Base-by-base conservation (phyloP, 2,888 invertebrate genomes). In the Liodrosophila aerea region DNA sequence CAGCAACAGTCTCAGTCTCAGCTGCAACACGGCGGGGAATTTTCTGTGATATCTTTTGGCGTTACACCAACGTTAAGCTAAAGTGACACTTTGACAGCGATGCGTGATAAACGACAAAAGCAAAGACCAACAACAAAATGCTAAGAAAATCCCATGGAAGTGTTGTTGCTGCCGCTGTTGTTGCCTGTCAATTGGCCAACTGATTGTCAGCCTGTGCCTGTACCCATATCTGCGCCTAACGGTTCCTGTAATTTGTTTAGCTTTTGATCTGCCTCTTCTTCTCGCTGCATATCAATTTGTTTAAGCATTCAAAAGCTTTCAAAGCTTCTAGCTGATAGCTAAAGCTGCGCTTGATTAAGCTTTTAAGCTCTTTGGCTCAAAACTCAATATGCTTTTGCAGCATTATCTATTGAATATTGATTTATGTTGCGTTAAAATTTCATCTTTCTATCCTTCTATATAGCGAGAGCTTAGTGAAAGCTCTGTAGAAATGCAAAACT, bases 1-100 rank as follows among this genome's bases (percentile, higher is more conserved):
- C 16, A 16, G 36, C 27, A 34, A 18, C 49, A 34, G 22, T n/a
- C n/a, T n/a, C n/a, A n/a, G n/a, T n/a, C n/a, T n/a, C 29, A 4
- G 31, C 46, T 12, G 41, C 39, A 54, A 22, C 41, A 34, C 52
- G 43, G 64, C 46, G 61, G 52, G 53, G 50, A 70, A 64, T 63
- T 71, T 64, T 69, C 45, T 59, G 59, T 66, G 77, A 75, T 82
- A 80, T 77, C 77, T 77, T 63, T 65, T 69, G 64, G 77, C 77
- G 58, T 76, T 67, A 60, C 67, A 65, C 53, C 64, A 66, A 78
- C 81, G 75, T 72, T 85, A 85, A 85, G 81, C 73, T 70, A 84
- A 84, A 86, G 86, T 87, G 87, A 87, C 87, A 87, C 72, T 73
- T 87, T 87, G 87, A 87, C 87, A 87, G 87, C 80, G 81, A 87